Conservation (phyloP, 2,113 vertebrate genomes). For the Zapornia atra region DNA sequence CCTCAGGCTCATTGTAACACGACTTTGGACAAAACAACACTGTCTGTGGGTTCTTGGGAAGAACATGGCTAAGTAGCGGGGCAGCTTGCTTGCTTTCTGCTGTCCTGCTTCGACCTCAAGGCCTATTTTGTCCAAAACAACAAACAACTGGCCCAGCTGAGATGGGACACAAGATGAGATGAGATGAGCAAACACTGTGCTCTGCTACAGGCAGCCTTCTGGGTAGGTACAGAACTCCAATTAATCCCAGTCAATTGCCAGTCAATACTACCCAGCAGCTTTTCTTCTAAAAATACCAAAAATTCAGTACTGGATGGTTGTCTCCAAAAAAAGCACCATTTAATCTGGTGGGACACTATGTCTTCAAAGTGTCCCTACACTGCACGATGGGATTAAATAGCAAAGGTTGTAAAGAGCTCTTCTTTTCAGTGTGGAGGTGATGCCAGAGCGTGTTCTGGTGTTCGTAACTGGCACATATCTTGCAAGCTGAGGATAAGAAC, state of each 20-base stretch:
- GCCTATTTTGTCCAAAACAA: background rate
- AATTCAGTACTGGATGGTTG: background rate
- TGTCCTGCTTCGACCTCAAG: background rate
- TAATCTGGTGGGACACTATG: slow-evolving; percentile 30
- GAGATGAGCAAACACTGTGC: background rate
- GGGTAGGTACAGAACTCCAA: background rate
- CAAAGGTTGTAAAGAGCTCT: background rate
- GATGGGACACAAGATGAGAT: background rate
- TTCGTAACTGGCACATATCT: background rate
- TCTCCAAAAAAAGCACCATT: slow-evolving; percentile 7
- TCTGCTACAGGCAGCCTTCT: background rate
- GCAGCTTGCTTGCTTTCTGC: background rate
- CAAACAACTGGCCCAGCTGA: background rate
- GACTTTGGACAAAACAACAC: background rate
- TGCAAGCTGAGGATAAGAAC: background rate
- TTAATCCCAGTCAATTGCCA: background rate
- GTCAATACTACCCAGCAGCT: background rate
- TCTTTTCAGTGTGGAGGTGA: background rate
- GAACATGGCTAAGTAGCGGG: background rate
- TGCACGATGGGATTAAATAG: background rate
- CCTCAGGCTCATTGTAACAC: background rate
- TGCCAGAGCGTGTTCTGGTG: background rate
- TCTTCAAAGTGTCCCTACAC: slow-evolving; percentile 13
- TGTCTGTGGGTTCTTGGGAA: background rate
- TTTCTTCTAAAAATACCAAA: background rate